Base-by-base conservation (phyloP, 2,797 vertebrate genomes). In the Sebastolobus altivelis region DNA sequence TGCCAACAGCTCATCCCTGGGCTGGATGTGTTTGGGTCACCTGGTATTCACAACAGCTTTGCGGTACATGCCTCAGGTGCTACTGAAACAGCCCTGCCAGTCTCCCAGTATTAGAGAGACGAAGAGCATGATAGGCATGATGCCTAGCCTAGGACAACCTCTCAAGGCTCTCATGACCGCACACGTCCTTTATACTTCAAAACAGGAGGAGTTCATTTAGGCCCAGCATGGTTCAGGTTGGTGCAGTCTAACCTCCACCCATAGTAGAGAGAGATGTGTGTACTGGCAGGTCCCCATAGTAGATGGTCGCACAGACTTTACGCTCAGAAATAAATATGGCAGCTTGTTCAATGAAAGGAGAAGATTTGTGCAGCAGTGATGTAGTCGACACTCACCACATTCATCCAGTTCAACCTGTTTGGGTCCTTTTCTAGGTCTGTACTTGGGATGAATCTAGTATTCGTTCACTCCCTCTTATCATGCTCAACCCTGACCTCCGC, bases 141-240 rank as follows among this genome's bases (percentile, higher is more conserved):
- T 31, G 33, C 46, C 38, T 61, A n/a, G 37, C 56, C 76, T 63
- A 2, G 35, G n/a, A 80, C n/a, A 80, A 79, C 61, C 63, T 74
- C 56, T 70, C 58, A 31, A 46, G 16, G 20, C 40, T 73, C 54
- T 40, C 38, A 5, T 61, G 38, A 59, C 14, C 5, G 0, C 37
- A 27, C 27, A 29, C 7, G 4, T 49, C 54, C 38, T 68, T 77
- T 68, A n/a, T 59, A 29, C 7, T 37, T 59, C 14, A 33, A 60
- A 60, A 56, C 25, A 70, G 8, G 8, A 69, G 3, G 38, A 35
- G 6, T 58, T 40, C 60, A 55, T 61, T 38, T 40, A 12, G 22
- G 5, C 8, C 7, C 1, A 25, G 65, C 25, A 52, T 60, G 49
- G 58, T 68, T 54, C 18, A 40, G 9, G 14, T 5, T 49, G n/a